Evolutionary conservation across 2,888 invertebrate species (phyloP).

Genomic region (Xanthorhoe designata): DNA sequence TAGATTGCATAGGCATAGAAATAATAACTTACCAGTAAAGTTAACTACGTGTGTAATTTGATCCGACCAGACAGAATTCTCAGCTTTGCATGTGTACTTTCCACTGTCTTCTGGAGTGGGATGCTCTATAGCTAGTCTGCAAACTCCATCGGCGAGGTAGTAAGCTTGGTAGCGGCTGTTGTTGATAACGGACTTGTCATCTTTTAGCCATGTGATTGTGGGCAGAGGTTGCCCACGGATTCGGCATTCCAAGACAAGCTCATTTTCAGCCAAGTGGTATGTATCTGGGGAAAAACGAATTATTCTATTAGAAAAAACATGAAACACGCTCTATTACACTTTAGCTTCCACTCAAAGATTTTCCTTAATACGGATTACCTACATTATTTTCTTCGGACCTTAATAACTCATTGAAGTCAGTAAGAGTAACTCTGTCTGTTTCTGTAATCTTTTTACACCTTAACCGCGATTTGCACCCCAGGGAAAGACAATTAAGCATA

Average conservation of each 20-base stretch:
- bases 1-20: background rate
- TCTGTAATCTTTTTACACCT: too few relatives aligned
- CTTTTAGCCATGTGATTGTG: slow-evolving; percentile 91
- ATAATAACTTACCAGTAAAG: slow-evolving; percentile 84
- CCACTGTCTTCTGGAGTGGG: slow-evolving; percentile 90
- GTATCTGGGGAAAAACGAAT: slow-evolving; percentile 81
- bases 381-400: too few relatives aligned
- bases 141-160: slow-evolving; percentile 90
- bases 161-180: slow-evolving; percentile 87
- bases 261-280: slow-evolving; percentile 90
- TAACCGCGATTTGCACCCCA: too few relatives aligned
- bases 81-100: slow-evolving; percentile 90
- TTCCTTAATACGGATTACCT: too few relatives aligned
- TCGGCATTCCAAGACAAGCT: slow-evolving; percentile 91
- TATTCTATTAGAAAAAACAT: slow-evolving; percentile 10
- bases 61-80: slow-evolving; percentile 89
- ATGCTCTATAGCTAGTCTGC: slow-evolving; percentile 87
- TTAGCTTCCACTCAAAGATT: too few relatives aligned
- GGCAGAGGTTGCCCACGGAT: slow-evolving; percentile 91
- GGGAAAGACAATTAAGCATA: too few relatives aligned
- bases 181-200: slow-evolving; percentile 83
- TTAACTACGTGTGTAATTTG: slow-evolving; percentile 90
- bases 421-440: too few relatives aligned
- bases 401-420: too few relatives aligned
- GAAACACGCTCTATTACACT: background rate